Base-by-base conservation (phyloP, 2,113 vertebrate species). In the Lota lota region DNA sequence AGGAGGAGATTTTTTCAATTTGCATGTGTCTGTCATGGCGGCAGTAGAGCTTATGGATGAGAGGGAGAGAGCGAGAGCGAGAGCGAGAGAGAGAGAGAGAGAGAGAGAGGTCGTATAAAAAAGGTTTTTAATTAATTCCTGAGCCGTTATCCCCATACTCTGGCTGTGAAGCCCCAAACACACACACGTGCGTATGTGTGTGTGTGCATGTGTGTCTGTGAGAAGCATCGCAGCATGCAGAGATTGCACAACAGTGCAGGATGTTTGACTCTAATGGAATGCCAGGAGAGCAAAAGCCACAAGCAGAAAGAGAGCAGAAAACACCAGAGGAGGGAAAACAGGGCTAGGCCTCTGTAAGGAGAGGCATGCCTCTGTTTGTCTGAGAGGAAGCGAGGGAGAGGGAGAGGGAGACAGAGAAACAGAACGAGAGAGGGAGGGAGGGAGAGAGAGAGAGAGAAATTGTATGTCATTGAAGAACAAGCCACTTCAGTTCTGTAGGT, bases 241-340 rank as follows among this genome's bases (percentile, higher is more conserved):
- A 50, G 50, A 66, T 15, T 50, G 20, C 15, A 28, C 21, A 63
- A 63, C n/a, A 19, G 10, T 7, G 51, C 21, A 16, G 50, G 20
- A 18, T 78, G 70, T 67, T 63, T 58, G 63, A 17, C 21, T 63
- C 56, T 56, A 69, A 80, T 76, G 74, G 79, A 80, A 79, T 71
- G 47, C 64, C 56, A 78, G 73, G 1, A 66, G 79, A 83, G 73
- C 74, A 81, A 81, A 77, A 67, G 71, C 61, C 64, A 64, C 63
- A 68, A 66, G 18, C n/a, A 56, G 53, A 67, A 76, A 18, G 65
- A 73, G 56, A 83, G 77, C 77, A 85, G 84, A 85, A 86, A 86
- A 87, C 82, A 86, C 79, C 81, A 85, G 28, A 33, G 28, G 28
- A 33, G 28, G 85, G 81, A 85, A 86, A 81, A 16, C 51, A 86